Conservation (phyloP, 2,113 vertebrate genomes). For the Paracanthobrama guichenoti region DNA sequence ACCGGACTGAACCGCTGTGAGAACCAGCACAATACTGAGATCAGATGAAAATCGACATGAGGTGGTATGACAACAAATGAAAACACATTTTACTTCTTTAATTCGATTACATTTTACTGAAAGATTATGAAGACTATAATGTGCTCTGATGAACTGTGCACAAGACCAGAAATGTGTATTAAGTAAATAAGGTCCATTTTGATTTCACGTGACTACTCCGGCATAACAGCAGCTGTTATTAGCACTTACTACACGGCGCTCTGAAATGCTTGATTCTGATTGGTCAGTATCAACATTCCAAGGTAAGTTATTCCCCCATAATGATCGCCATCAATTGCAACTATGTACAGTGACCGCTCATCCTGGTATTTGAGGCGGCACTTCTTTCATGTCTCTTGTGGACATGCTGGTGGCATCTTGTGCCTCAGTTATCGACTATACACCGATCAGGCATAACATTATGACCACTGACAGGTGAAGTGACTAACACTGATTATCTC, state of each 20-base stretch:
- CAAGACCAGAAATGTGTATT: neutral
- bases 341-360: too few relatives aligned
- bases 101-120: neutral
- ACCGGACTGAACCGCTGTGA: slow-evolving; percentile 73
- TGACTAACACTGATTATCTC: too few relatives aligned
- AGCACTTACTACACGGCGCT: neutral
- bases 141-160: neutral
- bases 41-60: neutral
- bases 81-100: neutral
- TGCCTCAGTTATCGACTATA: too few relatives aligned
- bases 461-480: too few relatives aligned
- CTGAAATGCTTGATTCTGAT: too few relatives aligned
- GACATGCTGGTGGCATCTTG: too few relatives aligned
- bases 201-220: neutral
- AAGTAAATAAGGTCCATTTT: neutral
- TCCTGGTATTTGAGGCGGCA: too few relatives aligned
- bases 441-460: too few relatives aligned
- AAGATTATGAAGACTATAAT: neutral
- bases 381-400: too few relatives aligned
- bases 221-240: neutral
- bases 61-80: neutral
- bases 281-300: too few relatives aligned
- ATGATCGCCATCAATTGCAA: too few relatives aligned
- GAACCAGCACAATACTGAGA: neutral
- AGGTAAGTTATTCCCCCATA: too few relatives aligned